Evolutionary conservation across 2,797 vertebrate genomes (phyloP).

Genomic region (Tamandua tetradactyla): DNA sequence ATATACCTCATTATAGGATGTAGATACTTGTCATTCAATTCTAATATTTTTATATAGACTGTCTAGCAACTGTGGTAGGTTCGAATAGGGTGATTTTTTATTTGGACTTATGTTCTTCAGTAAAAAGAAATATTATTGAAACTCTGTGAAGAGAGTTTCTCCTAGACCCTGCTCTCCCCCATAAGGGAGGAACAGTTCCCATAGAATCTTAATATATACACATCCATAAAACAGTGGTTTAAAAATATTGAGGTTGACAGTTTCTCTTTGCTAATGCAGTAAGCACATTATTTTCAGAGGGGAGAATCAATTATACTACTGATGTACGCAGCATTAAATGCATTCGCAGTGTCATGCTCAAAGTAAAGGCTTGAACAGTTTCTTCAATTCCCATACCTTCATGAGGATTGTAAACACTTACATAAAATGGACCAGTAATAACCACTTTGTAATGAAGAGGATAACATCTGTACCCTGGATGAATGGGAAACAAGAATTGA

Average conservation of each 20-base stretch:
- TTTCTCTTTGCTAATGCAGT: slow-evolving; percentile 45
- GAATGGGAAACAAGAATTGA: background rate
- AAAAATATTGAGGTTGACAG: background rate
- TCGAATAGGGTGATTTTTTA: background rate
- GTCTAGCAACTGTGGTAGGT: background rate
- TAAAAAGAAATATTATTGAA: slow-evolving; percentile 1
- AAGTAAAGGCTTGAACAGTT: slow-evolving; percentile 15
- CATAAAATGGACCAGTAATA: background rate
- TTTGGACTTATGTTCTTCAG: slow-evolving; percentile 5
- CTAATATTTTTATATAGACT: background rate
- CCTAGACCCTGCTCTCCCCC: background rate
- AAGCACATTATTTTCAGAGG: slow-evolving; percentile 41
- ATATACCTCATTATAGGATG: background rate
- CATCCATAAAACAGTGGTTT: background rate
- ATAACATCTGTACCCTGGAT: background rate
- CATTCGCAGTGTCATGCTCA: slow-evolving; percentile 23
- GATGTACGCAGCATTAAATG: slow-evolving; percentile 2
- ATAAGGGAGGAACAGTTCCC: background rate
- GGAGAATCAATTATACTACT: background rate
- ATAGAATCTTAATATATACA: background rate
- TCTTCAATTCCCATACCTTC: slow-evolving; percentile 29
- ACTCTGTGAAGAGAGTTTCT: slow-evolving; percentile 2
- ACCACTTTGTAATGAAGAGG: slow-evolving; percentile 6
- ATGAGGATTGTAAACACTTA: background rate
- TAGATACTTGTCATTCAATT: slow-evolving; percentile 6